Base-by-base conservation (phyloP, 1,140 invertebrate species). In the Araneus ventricosus region DNA sequence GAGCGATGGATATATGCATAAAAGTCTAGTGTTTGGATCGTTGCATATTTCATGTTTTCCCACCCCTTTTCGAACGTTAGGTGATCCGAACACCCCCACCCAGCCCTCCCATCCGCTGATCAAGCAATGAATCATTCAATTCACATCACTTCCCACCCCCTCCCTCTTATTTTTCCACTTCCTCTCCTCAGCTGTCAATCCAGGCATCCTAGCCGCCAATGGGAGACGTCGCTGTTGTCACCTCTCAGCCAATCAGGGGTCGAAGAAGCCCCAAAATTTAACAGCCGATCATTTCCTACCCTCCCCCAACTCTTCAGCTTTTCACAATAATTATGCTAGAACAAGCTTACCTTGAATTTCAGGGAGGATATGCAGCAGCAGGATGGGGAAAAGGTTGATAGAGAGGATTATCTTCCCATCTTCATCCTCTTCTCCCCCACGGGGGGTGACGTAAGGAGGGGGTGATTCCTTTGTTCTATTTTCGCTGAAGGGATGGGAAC, bases 11-110 rank as follows among this genome's bases (percentile, higher is more conserved):
- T 84, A 84, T 84, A 90, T 80, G 14, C 63, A 86, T 75, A 92
- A 85, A 92, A 86, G 59, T 37, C 61, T 17, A 52, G 82, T 92
- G 84, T 93, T 67, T 87, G 80, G 45, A 61, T 70, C 41, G 27
- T 79, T 93, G 85, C 91, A 93, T 93, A 93, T 93, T 93, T 93
- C 86, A 93, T 93, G 84, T 87, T 93, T 86, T 87, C 63, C 91
- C 91, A 57, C 91, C 91, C 91, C 30, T 86, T 52, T 63, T 45
- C 30, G n/a, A 90, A 82, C 7, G 79, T 67, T 14, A 30, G 39
- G 52, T 39, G 45, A 30, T 34, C 39, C 37, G 27, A 41, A 34
- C 37, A 30, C 80, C 63, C 80, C 45, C n/a, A 41, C 10, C 70
- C 20, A 27, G 24, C 14, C 10, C 86, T 37, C 63, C 22, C 37